These are phyloP conservation scores for Tachycineta bicolor DNA, from an alignment of 2,113 vertebrate species.

Conservation along the genomic window DNA sequence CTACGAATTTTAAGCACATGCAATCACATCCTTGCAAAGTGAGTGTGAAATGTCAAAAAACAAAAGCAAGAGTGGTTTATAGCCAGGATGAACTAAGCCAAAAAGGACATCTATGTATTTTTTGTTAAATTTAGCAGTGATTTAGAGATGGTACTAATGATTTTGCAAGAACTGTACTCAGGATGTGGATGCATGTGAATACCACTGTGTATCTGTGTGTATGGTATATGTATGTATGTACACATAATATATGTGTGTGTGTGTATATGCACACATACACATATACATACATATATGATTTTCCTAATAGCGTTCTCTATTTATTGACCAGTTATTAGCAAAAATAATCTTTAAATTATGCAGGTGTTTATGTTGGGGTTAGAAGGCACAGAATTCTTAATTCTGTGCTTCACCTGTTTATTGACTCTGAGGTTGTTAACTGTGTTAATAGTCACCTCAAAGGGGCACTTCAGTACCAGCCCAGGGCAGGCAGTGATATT, in stretches of 20 bases:
- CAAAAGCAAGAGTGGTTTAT: background rate
- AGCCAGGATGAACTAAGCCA: background rate
- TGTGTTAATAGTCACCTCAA: background rate
- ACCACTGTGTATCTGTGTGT: background rate
- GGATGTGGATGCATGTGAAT: background rate
- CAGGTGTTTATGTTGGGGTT: background rate
- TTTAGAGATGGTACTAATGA: background rate
- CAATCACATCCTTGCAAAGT: background rate
- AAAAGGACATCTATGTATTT: background rate
- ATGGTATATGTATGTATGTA: background rate
- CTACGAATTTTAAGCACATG: background rate
- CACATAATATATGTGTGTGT: accelerated
- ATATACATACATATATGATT: background rate
- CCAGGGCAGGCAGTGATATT: background rate
- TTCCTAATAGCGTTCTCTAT: background rate
- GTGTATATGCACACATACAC: accelerated
- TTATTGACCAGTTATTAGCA: background rate
- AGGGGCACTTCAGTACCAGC: background rate
- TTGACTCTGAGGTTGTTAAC: background rate
- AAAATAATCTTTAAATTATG: background rate
- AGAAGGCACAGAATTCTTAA: background rate
- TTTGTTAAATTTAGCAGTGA: background rate
- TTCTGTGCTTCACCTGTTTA: background rate
- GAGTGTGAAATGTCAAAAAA: background rate
- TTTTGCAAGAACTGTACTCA: background rate